Percentiles rank a stretch among this genome's conserved stretches.
phyloP scores from a whole-genome alignment of 2,888 invertebrate species.

The Parnassius apollo region DNA sequence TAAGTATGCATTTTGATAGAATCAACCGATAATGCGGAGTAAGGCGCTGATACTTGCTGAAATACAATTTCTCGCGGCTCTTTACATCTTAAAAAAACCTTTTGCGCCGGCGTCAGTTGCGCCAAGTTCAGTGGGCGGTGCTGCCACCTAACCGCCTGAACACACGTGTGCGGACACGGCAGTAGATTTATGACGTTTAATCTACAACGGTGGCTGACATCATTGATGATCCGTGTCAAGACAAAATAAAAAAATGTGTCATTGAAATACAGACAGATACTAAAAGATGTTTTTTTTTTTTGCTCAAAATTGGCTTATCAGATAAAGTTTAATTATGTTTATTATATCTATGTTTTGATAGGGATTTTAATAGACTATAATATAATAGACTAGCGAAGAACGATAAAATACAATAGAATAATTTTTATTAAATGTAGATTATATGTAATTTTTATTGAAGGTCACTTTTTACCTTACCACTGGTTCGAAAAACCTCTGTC shows the following conservation, averaged over 20 bases:
- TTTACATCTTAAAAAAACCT: constrained; percentile 14
- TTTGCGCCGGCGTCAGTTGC: constrained; percentile 20
- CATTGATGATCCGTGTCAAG: constrained; percentile 22
- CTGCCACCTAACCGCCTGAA: constrained; percentile 20
- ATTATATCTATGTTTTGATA: too few species aligned
- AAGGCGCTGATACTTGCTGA: neutral
- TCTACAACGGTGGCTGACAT: constrained; percentile 25
- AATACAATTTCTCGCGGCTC: constrained; percentile 2
- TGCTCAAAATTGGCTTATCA: too few species aligned
- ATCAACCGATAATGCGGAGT: too few species aligned
- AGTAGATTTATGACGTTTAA: constrained; percentile 22
- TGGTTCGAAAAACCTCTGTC: too few species aligned
- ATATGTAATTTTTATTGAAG: too few species aligned
- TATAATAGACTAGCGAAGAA: too few species aligned
- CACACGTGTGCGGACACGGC: constrained; percentile 22
- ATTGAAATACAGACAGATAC: constrained; percentile 9
- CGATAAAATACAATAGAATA: too few species aligned
- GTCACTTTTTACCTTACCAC: too few species aligned
- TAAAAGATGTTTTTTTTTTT: neutral
- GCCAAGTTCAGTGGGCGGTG: constrained; percentile 14
- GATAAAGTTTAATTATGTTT: too few species aligned
- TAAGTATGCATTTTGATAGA: too few species aligned
- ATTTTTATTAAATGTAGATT: too few species aligned
- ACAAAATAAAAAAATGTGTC: constrained; percentile 11
- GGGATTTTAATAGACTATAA: too few species aligned